Percentiles rank a stretch among this genome's conserved stretches.
phyloP scores from a whole-genome alignment of 2,113 vertebrate genomes.

The Pseudorectes ferrugineus region DNA sequence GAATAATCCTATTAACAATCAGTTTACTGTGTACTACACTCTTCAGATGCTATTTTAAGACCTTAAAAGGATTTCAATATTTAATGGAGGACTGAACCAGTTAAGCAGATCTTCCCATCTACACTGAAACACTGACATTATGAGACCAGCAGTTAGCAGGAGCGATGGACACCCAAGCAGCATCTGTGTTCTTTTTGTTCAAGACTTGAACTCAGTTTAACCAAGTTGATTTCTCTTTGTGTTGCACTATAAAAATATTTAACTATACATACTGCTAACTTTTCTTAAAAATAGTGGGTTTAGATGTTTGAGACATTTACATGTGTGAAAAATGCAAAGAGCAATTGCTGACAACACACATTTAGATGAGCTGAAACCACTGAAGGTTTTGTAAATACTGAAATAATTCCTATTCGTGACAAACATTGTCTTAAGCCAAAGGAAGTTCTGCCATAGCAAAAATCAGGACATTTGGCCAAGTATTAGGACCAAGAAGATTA shows the following conservation, averaged over 20 bases:
- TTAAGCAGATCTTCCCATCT: not conserved
- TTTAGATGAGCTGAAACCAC: not conserved
- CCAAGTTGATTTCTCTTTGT: not conserved
- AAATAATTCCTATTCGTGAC: not conserved
- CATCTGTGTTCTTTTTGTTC: not conserved
- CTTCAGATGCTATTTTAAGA: not conserved
- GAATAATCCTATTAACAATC: not conserved
- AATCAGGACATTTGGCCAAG: not conserved
- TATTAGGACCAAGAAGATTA: not conserved
- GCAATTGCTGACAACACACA: not conserved
- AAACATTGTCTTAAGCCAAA: not conserved
- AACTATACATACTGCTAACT: not conserved
- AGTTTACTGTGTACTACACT: not conserved
- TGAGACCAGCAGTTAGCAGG: not conserved
- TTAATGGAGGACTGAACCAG: not conserved
- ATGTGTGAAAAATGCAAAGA: not conserved
- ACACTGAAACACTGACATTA: not conserved
- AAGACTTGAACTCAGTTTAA: not conserved
- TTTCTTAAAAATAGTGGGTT: not conserved
- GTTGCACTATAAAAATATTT: not conserved
- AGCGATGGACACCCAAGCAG: not conserved
- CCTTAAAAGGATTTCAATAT: not conserved
- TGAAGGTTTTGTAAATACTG: not conserved
- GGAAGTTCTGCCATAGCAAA: not conserved
- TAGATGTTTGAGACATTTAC: not conserved